phyloP scores from a whole-genome alignment of 2,797 vertebrate genomes.

The Syngnathus acus region DNA sequence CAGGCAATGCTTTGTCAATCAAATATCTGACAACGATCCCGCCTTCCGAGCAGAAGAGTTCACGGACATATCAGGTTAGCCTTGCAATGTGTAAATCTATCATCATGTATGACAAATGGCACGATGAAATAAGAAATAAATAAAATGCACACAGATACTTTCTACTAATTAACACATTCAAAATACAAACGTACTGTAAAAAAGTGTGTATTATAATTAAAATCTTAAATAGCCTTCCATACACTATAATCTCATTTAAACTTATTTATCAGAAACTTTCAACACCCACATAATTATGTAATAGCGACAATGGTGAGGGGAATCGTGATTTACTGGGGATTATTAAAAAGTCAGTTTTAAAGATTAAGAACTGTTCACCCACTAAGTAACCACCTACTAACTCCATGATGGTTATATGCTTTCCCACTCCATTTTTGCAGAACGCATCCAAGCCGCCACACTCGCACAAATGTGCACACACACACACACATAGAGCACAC shows the following conservation, averaged over 20 bases:
- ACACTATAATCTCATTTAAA: background rate
- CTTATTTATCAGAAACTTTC: background rate
- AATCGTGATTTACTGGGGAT: background rate
- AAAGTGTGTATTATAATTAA: background rate
- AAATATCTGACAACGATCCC: slow-evolving; percentile 67
- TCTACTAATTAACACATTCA: too few relatives aligned
- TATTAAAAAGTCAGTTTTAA: background rate
- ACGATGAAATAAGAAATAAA: too few relatives aligned
- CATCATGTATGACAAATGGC: background rate
- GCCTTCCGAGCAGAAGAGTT: slow-evolving; percentile 84
- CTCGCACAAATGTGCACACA: background rate
- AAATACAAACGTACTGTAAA: background rate
- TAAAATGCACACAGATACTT: too few relatives aligned
- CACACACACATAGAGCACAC: slow-evolving; percentile 16
- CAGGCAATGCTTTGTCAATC: slow-evolving; percentile 78
- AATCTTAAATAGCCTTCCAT: background rate
- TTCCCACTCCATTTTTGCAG: background rate
- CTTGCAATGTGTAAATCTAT: background rate
- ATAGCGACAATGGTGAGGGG: background rate
- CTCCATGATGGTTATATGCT: background rate
- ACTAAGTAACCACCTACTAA: background rate
- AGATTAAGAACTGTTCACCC: background rate
- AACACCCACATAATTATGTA: background rate
- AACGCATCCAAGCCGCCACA: slow-evolving; percentile 14
- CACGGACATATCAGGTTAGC: slow-evolving; percentile 82